A percentile compares a stretch with the other conserved stretches of the same genome.
These are phyloP conservation scores for Homalodisca vitripennis DNA, from an alignment of 1,140 invertebrate genomes.

Conservation along the genomic window DNA sequence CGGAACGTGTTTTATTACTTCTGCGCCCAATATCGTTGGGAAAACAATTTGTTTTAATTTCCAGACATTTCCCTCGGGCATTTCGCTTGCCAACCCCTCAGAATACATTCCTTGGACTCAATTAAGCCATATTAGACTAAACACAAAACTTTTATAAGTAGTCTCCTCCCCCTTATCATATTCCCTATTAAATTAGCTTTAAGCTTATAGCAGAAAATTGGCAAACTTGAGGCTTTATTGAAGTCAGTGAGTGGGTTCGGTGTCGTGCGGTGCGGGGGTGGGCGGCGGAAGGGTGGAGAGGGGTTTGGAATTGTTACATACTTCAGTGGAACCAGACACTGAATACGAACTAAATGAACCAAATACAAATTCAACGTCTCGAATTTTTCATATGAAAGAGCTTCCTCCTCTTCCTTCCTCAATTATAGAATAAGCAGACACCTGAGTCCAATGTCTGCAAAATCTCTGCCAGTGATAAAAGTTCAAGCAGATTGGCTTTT, in stretches of 20 bases:
- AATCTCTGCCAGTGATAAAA: too few relatives aligned
- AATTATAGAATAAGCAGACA: not conserved
- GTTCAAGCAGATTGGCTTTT: not conserved
- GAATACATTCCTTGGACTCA: slow-evolving; percentile 21
- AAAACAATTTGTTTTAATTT: slow-evolving; percentile 15
- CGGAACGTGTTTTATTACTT: slow-evolving; percentile 1
- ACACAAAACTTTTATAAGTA: slow-evolving; percentile 3
- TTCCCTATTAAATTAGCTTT: not conserved
- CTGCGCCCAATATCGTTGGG: not conserved
- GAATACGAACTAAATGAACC: slow-evolving; percentile 13
- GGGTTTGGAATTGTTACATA: not conserved
- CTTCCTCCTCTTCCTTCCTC: not conserved
- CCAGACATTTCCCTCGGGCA: slow-evolving; percentile 1
- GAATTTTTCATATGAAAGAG: slow-evolving; percentile 2
- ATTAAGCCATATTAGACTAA: slow-evolving; percentile 19
- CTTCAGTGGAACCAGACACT: slow-evolving; percentile 9
- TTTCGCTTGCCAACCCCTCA: not conserved
- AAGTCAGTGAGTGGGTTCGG: not conserved
- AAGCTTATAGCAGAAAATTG: not conserved
- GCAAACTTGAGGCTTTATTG: slow-evolving; percentile 1
- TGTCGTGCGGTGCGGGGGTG: too few relatives aligned
- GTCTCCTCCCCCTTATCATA: not conserved
- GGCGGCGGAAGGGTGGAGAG: not conserved
- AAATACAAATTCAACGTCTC: slow-evolving; percentile 8
- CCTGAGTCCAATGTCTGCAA: slow-evolving; percentile 1